phyloP scores from a whole-genome alignment of 2,113 vertebrate species.

The Tretioscincus oriximinensis region DNA sequence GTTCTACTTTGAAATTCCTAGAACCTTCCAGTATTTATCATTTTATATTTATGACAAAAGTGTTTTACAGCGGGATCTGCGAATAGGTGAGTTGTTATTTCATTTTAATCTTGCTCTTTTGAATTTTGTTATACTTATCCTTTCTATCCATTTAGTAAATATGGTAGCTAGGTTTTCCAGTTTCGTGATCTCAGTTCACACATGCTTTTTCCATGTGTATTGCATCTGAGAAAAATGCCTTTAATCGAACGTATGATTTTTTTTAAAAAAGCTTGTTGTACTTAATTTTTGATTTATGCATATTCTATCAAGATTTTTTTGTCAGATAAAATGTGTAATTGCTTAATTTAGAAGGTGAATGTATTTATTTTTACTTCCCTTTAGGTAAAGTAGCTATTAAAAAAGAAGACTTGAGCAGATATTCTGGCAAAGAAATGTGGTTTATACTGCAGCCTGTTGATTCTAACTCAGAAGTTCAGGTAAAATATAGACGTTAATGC shows the following conservation, averaged over 20 bases:
- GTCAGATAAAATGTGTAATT: not conserved
- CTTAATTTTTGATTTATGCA: not conserved
- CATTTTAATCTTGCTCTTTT: not conserved
- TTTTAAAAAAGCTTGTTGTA: not conserved
- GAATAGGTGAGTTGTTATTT: conserved; percentile 83
- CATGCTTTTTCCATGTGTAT: not conserved
- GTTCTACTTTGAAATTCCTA: conserved; percentile 98
- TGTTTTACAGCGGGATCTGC: conserved; percentile 90
- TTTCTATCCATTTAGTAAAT: not conserved
- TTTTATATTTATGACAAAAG: conserved; percentile 97
- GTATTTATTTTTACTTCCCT: conserved; percentile 27
- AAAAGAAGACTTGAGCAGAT: conserved; percentile 91
- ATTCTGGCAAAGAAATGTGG: conserved; percentile 93
- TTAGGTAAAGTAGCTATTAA: conserved; percentile 95
- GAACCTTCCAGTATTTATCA: conserved; percentile 95
- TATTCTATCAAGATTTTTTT: too few relatives aligned
- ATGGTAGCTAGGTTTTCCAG: not conserved
- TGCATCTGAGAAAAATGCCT: not conserved
- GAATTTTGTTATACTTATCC: not conserved
- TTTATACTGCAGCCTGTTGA: conserved; percentile 91
- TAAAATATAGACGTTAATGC: conserved; percentile 59
- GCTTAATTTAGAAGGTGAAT: not conserved
- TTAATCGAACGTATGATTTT: not conserved
- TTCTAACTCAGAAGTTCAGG: conserved; percentile 97
- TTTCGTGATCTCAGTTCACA: not conserved